Conservation (phyloP, 2,888 invertebrate species). For the Synanthedon formicaeformis region DNA sequence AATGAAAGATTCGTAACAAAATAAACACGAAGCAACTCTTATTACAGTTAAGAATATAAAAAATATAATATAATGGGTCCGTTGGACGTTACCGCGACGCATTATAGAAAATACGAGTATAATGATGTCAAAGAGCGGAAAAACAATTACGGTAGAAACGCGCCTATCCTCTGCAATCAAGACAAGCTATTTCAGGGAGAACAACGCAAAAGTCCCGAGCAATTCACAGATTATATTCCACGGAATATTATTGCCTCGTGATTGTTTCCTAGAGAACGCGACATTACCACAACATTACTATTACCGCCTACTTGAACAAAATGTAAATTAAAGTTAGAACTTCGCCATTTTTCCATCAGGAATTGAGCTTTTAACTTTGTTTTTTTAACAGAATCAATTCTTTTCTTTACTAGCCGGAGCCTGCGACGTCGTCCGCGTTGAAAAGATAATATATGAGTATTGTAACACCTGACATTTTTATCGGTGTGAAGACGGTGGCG, state of each 20-base stretch:
- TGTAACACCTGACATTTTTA: too few species aligned
- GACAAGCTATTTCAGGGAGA: slow-evolving; percentile 35
- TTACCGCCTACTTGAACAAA: slow-evolving; percentile 9
- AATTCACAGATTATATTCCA: slow-evolving; percentile 36
- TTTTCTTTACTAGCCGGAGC: too few species aligned
- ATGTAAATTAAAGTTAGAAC: neutral
- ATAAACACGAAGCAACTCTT: too few species aligned
- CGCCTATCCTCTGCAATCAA: slow-evolving; percentile 43
- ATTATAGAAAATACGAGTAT: slow-evolving; percentile 61
- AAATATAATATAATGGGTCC: neutral
- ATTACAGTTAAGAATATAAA: too few species aligned
- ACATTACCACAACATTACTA: slow-evolving; percentile 5
- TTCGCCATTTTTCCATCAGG: neutral
- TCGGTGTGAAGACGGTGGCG: too few species aligned
- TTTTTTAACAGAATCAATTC: too few species aligned
- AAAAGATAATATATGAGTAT: too few species aligned
- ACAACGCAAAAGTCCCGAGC: slow-evolving; percentile 17
- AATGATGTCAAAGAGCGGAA: slow-evolving; percentile 60
- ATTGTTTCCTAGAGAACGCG: slow-evolving; percentile 15
- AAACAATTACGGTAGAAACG: slow-evolving; percentile 46
- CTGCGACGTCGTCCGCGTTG: too few species aligned
- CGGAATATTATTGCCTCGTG: slow-evolving; percentile 31
- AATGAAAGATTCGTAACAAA: too few species aligned
- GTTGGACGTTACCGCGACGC: slow-evolving; percentile 31
- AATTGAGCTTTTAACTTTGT: neutral